These are phyloP conservation scores for Criorhina ranunculi DNA, from an alignment of 2,888 invertebrate species.

Conservation along the genomic window DNA sequence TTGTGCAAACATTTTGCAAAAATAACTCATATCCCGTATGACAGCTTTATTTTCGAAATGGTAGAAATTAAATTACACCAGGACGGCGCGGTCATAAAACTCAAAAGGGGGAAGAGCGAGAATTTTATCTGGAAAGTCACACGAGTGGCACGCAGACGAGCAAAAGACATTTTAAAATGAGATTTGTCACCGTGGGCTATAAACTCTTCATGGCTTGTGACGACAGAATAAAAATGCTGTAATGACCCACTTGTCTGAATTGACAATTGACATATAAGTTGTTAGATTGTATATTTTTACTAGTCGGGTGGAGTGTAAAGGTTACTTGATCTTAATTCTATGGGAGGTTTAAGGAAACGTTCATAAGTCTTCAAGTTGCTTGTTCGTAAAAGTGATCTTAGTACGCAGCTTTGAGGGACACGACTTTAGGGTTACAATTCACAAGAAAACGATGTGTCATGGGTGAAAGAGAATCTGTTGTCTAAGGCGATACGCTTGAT, in stretches of 20 bases:
- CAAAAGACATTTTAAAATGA: constrained; percentile 11
- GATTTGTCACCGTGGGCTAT: constrained; percentile 34
- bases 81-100: constrained; percentile 1
- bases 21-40: constrained; percentile 47
- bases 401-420: no score
- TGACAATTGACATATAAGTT: constrained; percentile 14
- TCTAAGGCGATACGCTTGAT: no score
- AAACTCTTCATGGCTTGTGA: constrained; percentile 13
- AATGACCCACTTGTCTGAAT: constrained; percentile 23
- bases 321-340: no score
- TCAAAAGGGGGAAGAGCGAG: not conserved
- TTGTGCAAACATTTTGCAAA: constrained; percentile 10
- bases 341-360: no score
- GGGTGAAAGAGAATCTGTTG: no score
- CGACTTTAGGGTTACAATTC: no score
- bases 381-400: no score
- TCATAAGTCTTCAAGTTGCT: no score
- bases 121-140: not conserved
- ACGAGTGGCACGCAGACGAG: not conserved
- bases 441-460: no score
- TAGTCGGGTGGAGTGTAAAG: no score
- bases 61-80: constrained; percentile 31
- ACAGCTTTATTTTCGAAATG: constrained; percentile 55
- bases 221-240: constrained; percentile 6
- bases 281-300: not conserved